Percentiles rank a stretch among this genome's conserved stretches.
Evolutionary conservation across 2,113 vertebrate species (phyloP).

Genomic region (Alethe castanea): DNA sequence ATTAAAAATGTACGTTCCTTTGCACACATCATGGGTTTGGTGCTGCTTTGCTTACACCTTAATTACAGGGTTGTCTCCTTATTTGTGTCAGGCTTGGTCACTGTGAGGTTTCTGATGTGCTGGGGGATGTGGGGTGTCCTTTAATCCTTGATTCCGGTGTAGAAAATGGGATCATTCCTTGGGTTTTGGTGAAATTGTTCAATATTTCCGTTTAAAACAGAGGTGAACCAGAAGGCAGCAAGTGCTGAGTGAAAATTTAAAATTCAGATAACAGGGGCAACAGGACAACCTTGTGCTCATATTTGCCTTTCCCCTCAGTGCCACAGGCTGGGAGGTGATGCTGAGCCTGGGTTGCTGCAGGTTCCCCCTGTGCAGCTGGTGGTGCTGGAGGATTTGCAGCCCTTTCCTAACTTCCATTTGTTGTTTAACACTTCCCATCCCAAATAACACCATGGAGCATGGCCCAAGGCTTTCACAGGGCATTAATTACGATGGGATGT

Average conservation of each 20-base stretch:
- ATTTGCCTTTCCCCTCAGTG: background rate
- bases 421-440: background rate
- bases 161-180: background rate
- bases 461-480: background rate
- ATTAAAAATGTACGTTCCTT: conserved; percentile 91
- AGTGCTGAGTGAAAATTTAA: background rate
- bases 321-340: background rate
- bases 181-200: background rate
- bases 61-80: background rate
- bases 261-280: background rate
- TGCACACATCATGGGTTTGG: background rate
- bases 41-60: conserved; percentile 18
- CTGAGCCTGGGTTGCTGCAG: background rate
- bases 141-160: background rate
- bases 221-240: background rate
- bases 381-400: background rate
- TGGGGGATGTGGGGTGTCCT: background rate
- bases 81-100: background rate
- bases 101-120: background rate
- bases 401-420: background rate
- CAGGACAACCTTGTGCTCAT: fast-evolving
- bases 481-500: background rate
- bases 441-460: background rate
- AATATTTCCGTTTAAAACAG: background rate
- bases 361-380: background rate